phyloP scores from a whole-genome alignment of 1,140 invertebrate species.

The Daktulosphaira vitifoliae region DNA sequence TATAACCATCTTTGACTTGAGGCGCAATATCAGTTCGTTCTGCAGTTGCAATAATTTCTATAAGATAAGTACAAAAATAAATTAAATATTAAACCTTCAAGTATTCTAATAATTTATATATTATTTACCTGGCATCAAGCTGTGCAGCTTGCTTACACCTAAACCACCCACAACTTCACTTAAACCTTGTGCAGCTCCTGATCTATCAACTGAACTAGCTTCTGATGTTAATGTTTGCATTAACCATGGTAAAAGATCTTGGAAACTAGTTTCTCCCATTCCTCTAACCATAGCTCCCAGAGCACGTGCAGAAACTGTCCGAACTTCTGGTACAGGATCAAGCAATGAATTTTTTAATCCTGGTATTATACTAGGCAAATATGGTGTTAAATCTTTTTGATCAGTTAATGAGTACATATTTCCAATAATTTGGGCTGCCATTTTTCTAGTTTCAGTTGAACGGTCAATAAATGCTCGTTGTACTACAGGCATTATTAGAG shows the following conservation, averaged over 20 bases:
- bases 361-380: slow-evolving; percentile 92
- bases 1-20: slow-evolving; percentile 98
- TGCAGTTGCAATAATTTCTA: slow-evolving; percentile 90
- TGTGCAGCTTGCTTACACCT: slow-evolving; percentile 88
- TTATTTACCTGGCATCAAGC: slow-evolving; percentile 74
- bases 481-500: slow-evolving; percentile 98
- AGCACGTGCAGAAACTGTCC: slow-evolving; percentile 85
- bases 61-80: slow-evolving; percentile 34
- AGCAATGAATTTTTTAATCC: slow-evolving; percentile 91
- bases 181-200: slow-evolving; percentile 94
- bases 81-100: no score
- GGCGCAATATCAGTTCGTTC: slow-evolving; percentile 90
- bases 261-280: slow-evolving; percentile 92
- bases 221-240: slow-evolving; percentile 98
- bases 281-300: slow-evolving; percentile 95
- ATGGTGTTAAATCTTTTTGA: slow-evolving; percentile 95
- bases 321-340: slow-evolving; percentile 94
- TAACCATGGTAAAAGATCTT: slow-evolving; percentile 92
- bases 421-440: slow-evolving; percentile 98
- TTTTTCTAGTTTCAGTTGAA: slow-evolving; percentile 94
- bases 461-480: slow-evolving; percentile 94
- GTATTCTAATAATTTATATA: background rate
- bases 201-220: slow-evolving; percentile 87
- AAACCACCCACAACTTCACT: slow-evolving; percentile 91
- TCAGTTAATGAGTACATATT: slow-evolving; percentile 99